phyloP scores from a whole-genome alignment of 2,888 invertebrate genomes.

The Ormyrus rosae region DNA sequence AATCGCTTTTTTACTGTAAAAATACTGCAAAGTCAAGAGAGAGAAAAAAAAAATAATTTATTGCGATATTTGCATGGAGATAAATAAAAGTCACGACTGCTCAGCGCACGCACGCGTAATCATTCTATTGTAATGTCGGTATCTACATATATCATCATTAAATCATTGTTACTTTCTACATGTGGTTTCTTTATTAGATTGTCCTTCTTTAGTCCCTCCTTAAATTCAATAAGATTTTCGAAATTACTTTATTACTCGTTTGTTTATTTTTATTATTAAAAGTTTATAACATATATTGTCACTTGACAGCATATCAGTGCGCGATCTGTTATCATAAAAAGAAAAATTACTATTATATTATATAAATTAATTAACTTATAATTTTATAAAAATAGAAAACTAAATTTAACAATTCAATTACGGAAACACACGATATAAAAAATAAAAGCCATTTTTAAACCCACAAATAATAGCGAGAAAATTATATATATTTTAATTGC shows the following conservation, averaged over 20 bases:
- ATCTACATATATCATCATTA: conserved; percentile 57
- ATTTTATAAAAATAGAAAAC: too few relatives aligned
- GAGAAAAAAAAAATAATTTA: conserved; percentile 34
- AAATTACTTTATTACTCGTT: background rate
- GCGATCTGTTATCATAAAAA: too few relatives aligned
- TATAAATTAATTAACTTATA: too few relatives aligned
- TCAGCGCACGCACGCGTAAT: conserved; percentile 57
- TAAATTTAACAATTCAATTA: too few relatives aligned
- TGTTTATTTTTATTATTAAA: too few relatives aligned
- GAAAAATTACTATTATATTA: background rate
- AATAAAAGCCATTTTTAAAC: too few relatives aligned
- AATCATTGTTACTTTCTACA: conserved; percentile 59
- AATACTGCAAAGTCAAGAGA: conserved; percentile 26
- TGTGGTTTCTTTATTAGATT: conserved; percentile 27
- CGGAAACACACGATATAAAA: too few relatives aligned
- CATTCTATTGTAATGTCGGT: conserved; percentile 60
- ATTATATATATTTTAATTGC: too few relatives aligned
- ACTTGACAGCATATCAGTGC: too few relatives aligned
- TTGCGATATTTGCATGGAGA: conserved; percentile 52
- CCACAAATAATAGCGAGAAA: too few relatives aligned
- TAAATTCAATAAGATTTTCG: background rate
- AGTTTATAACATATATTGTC: too few relatives aligned
- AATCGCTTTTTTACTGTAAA: conserved; percentile 57
- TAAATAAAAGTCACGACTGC: conserved; percentile 44
- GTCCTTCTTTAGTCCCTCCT: background rate